Conservation (phyloP, 2,797 vertebrate species). For the Lutjanus argentimaculatus region DNA sequence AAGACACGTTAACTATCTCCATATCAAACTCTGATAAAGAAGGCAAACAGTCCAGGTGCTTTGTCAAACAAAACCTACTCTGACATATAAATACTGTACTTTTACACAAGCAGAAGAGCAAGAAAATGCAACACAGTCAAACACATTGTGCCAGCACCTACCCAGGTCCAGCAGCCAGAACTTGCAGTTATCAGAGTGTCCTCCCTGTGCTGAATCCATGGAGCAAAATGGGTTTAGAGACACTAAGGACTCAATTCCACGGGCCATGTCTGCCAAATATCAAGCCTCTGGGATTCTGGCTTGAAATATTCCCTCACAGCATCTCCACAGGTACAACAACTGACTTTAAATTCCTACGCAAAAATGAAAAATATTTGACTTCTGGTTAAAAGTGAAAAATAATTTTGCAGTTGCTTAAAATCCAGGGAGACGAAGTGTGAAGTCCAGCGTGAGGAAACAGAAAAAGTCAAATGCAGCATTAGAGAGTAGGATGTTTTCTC, state of each 20-base stretch:
- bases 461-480: conserved; percentile 74
- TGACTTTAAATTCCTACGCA: conserved; percentile 5
- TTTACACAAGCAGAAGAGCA: not conserved
- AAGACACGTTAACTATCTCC: not conserved
- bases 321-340: conserved; percentile 35
- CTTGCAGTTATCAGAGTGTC: conserved; percentile 84
- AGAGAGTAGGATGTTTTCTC: conserved; percentile 70
- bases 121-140: not conserved
- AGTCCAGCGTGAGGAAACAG: conserved; percentile 52
- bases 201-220: conserved; percentile 79
- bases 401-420: conserved; percentile 18
- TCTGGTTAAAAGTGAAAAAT: not conserved
- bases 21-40: not conserved
- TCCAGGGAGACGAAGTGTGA: conserved; percentile 47
- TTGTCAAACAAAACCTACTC: not conserved
- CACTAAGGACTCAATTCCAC: conserved; percentile 81
- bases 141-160: conserved; percentile 63
- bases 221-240: conserved; percentile 79
- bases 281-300: conserved; percentile 19
- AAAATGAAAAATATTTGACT: not conserved
- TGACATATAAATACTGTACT: not conserved
- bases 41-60: not conserved
- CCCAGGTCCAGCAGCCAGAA: conserved; percentile 89
- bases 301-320: conserved; percentile 50
- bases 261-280: conserved; percentile 77